Base-by-base conservation (phyloP, 2,888 invertebrate species). In the Patella ulyssiponensis region DNA sequence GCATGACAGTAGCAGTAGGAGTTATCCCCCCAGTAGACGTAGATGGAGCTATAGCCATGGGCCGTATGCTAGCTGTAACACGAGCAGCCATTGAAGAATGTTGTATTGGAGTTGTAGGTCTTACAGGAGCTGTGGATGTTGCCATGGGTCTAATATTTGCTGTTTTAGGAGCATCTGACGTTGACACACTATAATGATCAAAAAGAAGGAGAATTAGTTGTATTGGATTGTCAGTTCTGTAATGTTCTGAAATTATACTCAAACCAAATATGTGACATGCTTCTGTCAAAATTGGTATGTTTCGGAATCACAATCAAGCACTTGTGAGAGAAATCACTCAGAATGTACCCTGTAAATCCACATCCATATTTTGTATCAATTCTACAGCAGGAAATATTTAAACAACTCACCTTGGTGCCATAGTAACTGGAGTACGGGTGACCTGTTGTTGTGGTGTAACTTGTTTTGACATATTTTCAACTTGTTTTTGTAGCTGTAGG, bases 121-220 rank as follows among this genome's bases (percentile, higher is more conserved):
- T 82, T 2, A 85, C 82, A n/a, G 85, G 83, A 56, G 89, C 85
- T 64, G 90, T 86, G 72, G 92, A 93, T 86, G 96, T 96, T 3
- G 97, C 96, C 95, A 98, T 96, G 0, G 98, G 98, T 91, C 97
- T 96, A 70, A 98, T 98, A 90, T 98, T 98, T 7, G 98, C 98
- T 0, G 97, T 98, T 77, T 87, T 87, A 0, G 95, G 94, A 83
- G 80, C 80, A 73, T 94, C 95, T 0, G 92, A 80, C 12, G 86
- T 84, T 27, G 87, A 82, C n/a, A 80, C 83, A 77, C 80, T 82
- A 77, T 14, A 73, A 72, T 52, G 44, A 64, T 44, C 44, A 69
- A 70, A 69, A 15, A 33, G n/a, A 64, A 27, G 9, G n/a, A 33
- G n/a, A 64, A 20, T 53, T 7, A 7, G 1, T 7, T 7, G 5